Evolutionary conservation across 2,113 vertebrate genomes (phyloP), one percentile per base, ranked within the genome.

Genomic region (Pipra filicauda): DNA sequence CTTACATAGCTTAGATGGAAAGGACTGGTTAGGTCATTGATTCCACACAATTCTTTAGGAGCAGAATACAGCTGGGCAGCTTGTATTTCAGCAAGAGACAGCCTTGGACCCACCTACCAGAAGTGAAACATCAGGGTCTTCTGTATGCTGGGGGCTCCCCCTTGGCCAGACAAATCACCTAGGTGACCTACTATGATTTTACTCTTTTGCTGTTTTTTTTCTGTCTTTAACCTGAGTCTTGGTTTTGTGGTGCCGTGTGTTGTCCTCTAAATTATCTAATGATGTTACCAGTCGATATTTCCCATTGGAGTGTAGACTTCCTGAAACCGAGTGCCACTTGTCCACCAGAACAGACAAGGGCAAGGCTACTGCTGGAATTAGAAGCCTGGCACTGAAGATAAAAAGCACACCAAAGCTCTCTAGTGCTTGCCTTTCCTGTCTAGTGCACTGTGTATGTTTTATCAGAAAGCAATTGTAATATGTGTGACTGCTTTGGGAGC

Each of bases 381-480:
- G 75, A 85, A 91, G 41, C 24, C 33, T 20, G 9, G 20, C 2
- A 12, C 12, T 54, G 46, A n/a, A 64, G 78, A 76, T n/a, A 12
- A 85, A 95, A 90, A 66, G 1, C 31, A 82, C 76, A 73, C 24
- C n/a, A 95, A 77, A 91, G 67, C 54, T 88, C 75, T 70, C 41
- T 76, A 62, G 17, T 83, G 76, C 51, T 39, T 80, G 82, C 39
- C 69, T 91, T 93, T 96, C 91, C 86, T 55, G 83, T 92, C 80
- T 91, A 52, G 39, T 87, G 73, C 61, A 33, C 65, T 72, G 30
- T 55, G 69, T 91, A 12, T 92, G 27, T 69, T 92, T 95, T 92
- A 89, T 41, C 59, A 92, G 55, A 95, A 78, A 41, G 76, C 61
- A 78, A 33, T 95, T 91, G 46, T 13, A 55, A 8, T 91, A 18